Evolutionary conservation across 2,113 vertebrate species (phyloP).

Genomic region (Salvelinus sp.): DNA sequence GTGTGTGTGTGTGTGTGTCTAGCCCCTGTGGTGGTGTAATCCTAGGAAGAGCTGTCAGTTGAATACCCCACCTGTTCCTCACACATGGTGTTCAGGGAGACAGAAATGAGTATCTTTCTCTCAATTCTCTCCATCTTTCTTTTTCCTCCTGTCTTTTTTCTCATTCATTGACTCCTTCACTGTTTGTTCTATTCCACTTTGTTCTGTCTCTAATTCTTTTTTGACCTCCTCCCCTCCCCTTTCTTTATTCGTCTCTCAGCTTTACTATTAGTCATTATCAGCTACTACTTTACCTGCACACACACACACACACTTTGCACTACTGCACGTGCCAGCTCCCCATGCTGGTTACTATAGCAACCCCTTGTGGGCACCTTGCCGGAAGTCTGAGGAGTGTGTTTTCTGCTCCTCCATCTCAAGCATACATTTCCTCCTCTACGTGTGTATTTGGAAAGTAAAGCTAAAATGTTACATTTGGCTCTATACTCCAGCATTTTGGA

Average conservation of each 20-base stretch:
- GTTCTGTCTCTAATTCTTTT: neutral
- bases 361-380: conserved; percentile 58
- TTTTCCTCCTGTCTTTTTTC: neutral
- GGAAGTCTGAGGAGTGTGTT: conserved; percentile 53
- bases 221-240: neutral
- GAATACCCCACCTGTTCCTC: conserved; percentile 73
- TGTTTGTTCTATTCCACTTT: neutral
- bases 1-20: conserved; percentile 25
- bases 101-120: conserved; percentile 22
- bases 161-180: neutral
- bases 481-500: too few relatives aligned
- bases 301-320: conserved; percentile 7
- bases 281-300: neutral
- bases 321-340: conserved; percentile 54
- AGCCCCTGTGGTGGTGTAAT: conserved; percentile 64
- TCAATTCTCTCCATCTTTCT: neutral
- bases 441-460: too few relatives aligned
- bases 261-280: neutral
- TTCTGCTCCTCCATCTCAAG: conserved; percentile 51
- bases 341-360: conserved; percentile 54
- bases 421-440: too few relatives aligned
- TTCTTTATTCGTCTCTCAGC: neutral
- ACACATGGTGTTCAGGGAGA: conserved; percentile 55
- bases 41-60: conserved; percentile 69
- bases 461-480: too few relatives aligned